Base-by-base conservation (phyloP, 2,113 vertebrate genomes). In the Ochotona princeps region DNA sequence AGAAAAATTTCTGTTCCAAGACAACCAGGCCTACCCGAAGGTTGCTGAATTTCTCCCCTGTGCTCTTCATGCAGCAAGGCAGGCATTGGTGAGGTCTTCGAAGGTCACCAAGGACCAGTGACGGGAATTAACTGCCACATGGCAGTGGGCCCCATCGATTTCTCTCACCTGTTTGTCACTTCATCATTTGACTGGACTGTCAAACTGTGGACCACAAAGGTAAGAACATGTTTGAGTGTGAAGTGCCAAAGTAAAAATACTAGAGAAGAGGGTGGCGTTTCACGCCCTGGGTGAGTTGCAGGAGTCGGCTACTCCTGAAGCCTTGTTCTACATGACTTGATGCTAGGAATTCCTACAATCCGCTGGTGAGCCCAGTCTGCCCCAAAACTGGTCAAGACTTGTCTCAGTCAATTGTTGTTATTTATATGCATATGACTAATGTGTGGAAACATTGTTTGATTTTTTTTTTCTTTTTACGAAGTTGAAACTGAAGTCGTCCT, bases 161-260 rank as follows among this genome's bases (percentile, higher is more conserved):
- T 99, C 91, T 99, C 99, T 63, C 99, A 99, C 97, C 98, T 99
- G 83, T 99, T 99, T 95, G 98, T 99, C 96, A 99, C 99, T 2
- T 99, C 99, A 1, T 99, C 99, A 6, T 99, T 99, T 92, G 99
- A 99, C 98, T 99, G 99, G 99, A 99, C 99, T 17, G 98, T 99
- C 97, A 99, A 99, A 96, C 96, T 99, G 89, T 99, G 99, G 99
- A 99, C 99, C 95, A 99, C 99, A 75, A 99, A 99, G 99, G 99
- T 99, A 98, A 96, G 98, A 94, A 86, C 44, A 75, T 7, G 0
- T 0, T 60, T 44, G 38, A 44, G 2, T 5, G 47, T n/a, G n/a
- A 32, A 30, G 38, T 67, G 35, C 30, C 35, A 15, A 21, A 30
- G 11, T 30, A 20, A 17, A 17, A 8, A 70, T 20, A 20, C 1